These are phyloP conservation scores for Poicephalus meyeri DNA, from an alignment of 2,113 vertebrate genomes.

Conservation along the genomic window DNA sequence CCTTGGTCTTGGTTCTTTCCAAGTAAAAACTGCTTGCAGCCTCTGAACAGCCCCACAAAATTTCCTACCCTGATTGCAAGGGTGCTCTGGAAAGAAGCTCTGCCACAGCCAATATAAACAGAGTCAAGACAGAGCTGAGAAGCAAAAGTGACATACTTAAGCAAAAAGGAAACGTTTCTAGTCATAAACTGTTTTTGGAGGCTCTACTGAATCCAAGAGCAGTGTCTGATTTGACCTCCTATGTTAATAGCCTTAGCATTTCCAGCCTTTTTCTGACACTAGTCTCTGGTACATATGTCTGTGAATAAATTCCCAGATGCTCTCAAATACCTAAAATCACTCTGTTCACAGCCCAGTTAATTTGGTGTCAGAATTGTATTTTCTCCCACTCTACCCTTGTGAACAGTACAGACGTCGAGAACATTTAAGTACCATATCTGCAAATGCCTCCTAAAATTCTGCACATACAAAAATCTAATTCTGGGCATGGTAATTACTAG, in stretches of 20 bases:
- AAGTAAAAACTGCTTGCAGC: not conserved
- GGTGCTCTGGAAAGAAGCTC: not conserved
- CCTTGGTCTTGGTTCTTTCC: not conserved
- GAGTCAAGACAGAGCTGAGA: not conserved
- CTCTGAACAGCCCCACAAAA: not conserved
- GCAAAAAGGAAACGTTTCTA: not conserved
- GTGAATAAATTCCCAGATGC: not conserved
- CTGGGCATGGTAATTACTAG: not conserved
- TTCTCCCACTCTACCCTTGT: accelerated
- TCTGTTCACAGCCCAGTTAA: not conserved
- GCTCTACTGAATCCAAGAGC: conserved; percentile 1
- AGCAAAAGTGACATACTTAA: not conserved
- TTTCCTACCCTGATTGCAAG: conserved; percentile 23
- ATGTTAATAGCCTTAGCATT: conserved; percentile 5
- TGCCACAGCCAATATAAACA: not conserved
- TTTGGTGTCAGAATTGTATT: not conserved
- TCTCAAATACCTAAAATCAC: not conserved
- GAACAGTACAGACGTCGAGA: not conserved
- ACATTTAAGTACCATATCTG: not conserved
- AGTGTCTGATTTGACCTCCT: conserved; percentile 1
- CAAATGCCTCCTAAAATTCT: not conserved
- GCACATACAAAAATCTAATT: not conserved
- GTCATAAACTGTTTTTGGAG: not conserved
- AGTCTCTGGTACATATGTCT: not conserved
- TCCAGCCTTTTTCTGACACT: conserved; percentile 22